Percentiles rank a stretch among this genome's conserved stretches.
Evolutionary conservation across 1,140 invertebrate genomes (phyloP).

Genomic region (Euwallacea fornicatus): DNA sequence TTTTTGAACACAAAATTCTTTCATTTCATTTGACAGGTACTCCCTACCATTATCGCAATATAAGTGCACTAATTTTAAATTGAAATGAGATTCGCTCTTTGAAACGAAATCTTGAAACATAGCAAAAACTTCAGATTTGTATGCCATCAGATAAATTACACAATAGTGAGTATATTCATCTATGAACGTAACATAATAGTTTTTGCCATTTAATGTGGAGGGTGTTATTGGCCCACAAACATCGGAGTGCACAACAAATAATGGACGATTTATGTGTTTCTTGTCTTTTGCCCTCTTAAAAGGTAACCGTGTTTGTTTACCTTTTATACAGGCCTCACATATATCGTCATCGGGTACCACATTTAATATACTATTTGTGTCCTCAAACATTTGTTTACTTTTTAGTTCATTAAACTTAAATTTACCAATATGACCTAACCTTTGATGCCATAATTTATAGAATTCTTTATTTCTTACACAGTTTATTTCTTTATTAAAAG

Average conservation of each 20-base stretch:
- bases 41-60: constrained; percentile 42
- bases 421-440: too few relatives aligned
- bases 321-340: constrained; percentile 55
- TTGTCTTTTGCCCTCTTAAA: constrained; percentile 51
- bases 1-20: constrained; percentile 51
- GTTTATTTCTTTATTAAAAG: too few relatives aligned
- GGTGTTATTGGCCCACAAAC: constrained; percentile 55
- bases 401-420: too few relatives aligned
- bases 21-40: constrained; percentile 53
- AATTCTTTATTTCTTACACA: too few relatives aligned
- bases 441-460: too few relatives aligned
- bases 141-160: constrained; percentile 46
- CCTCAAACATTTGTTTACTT: constrained; percentile 52
- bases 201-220: constrained; percentile 47
- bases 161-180: constrained; percentile 50
- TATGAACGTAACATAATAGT: constrained; percentile 51
- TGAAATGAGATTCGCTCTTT: constrained; percentile 19
- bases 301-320: constrained; percentile 53
- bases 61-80: constrained; percentile 21
- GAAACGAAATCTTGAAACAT: constrained; percentile 47
- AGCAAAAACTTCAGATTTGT: constrained; percentile 51
- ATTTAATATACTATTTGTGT: constrained; percentile 52
- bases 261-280: constrained; percentile 49
- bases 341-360: constrained; percentile 25
- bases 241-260: constrained; percentile 54